These are phyloP conservation scores for Holothuria glaberrima DNA, from an alignment of 35 echinoderm and acorn worm species.

Conservation along the genomic window DNA sequence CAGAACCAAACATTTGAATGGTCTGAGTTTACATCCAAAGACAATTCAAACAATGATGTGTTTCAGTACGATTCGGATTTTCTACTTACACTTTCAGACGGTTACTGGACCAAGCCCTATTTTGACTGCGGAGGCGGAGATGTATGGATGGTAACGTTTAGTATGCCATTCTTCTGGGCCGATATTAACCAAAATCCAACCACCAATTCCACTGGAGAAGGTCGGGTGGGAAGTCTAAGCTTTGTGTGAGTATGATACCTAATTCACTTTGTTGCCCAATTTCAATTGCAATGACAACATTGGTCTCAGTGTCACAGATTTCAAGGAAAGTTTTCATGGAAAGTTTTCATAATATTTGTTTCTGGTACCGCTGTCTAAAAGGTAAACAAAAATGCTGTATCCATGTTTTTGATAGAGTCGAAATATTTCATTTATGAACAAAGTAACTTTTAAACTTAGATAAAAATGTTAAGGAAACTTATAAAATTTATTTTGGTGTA, in stretches of 20 bases:
- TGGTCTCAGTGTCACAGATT: too few relatives aligned
- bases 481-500: too few relatives aligned
- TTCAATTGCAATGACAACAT: too few relatives aligned
- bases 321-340: too few relatives aligned
- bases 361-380: too few relatives aligned
- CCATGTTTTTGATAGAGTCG: too few relatives aligned
- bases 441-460: too few relatives aligned
- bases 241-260: constrained; percentile 34
- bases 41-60: neutral
- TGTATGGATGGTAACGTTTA: constrained; percentile 96
- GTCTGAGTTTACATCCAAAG: neutral
- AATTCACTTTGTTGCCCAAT: too few relatives aligned
- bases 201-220: neutral
- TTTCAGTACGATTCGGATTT: constrained; percentile 8
- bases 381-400: too few relatives aligned
- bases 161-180: constrained; percentile 83
- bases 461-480: too few relatives aligned
- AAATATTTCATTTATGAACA: too few relatives aligned
- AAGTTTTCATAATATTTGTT: too few relatives aligned
- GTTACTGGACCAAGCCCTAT: constrained; percentile 94
- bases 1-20: constrained; percentile 40
- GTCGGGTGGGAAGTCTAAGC: neutral
- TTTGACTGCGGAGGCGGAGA: constrained; percentile 95
- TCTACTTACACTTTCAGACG: constrained; percentile 49
- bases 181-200: neutral